Percentiles rank a stretch among this genome's conserved stretches.
Conservation (phyloP, 2,888 invertebrate genomes). For the Nomada fabriciana region DNA sequence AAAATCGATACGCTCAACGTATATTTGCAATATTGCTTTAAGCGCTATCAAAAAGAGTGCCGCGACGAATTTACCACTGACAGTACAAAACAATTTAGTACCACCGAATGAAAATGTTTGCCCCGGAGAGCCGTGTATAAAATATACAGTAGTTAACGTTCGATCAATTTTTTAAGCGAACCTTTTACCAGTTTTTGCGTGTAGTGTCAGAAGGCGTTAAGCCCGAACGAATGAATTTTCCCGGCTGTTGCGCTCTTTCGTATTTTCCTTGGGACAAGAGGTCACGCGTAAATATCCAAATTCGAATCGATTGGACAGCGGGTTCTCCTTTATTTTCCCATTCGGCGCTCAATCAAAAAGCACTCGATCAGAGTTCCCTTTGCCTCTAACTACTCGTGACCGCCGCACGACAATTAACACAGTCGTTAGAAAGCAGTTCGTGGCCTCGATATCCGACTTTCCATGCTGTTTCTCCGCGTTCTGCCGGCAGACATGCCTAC, state of each 20-base stretch:
- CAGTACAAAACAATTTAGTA: too few species aligned
- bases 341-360: slow-evolving; percentile 56
- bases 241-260: slow-evolving; percentile 4
- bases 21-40: too few species aligned
- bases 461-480: slow-evolving; percentile 33
- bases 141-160: not conserved
- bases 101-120: too few species aligned
- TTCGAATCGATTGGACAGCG: slow-evolving; percentile 50
- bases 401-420: slow-evolving; percentile 57
- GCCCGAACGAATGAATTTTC: slow-evolving; percentile 8
- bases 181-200: too few species aligned
- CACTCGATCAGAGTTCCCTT: slow-evolving; percentile 55
- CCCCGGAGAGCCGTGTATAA: not conserved
- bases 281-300: slow-evolving; percentile 47
- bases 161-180: not conserved
- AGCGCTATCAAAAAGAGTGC: too few species aligned
- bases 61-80: too few species aligned
- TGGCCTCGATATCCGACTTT: slow-evolving; percentile 54
- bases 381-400: slow-evolving; percentile 42
- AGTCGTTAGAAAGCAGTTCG: slow-evolving; percentile 52
- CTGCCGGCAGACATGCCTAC: slow-evolving; percentile 24
- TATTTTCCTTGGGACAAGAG: slow-evolving; percentile 16
- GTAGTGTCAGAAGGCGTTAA: slow-evolving; percentile 13
- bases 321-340: slow-evolving; percentile 37
- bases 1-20: too few species aligned